These are phyloP conservation scores for Tamandua tetradactyla DNA, from an alignment of 2,797 vertebrate species.

Conservation along the genomic window DNA sequence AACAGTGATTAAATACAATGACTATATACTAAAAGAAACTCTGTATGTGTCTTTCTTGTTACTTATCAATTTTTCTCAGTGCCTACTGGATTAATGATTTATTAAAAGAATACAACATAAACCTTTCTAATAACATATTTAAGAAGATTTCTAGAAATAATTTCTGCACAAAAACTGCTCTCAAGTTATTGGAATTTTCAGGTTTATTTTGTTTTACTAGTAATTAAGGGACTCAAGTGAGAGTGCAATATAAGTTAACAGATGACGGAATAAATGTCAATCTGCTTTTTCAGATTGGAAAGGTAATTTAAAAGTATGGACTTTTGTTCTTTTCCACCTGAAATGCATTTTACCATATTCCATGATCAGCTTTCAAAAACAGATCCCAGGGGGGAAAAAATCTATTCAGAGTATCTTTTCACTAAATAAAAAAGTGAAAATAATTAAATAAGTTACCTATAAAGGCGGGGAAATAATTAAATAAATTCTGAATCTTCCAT, in stretches of 20 bases:
- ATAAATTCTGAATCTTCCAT: background rate
- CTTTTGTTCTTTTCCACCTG: background rate
- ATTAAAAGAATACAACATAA: constrained; percentile 13
- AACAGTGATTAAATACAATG: background rate
- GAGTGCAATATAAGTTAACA: constrained; percentile 7
- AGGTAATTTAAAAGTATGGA: background rate
- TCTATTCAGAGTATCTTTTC: background rate
- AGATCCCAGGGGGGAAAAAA: background rate
- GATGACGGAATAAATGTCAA: background rate
- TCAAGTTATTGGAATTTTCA: background rate
- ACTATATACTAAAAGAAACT: background rate
- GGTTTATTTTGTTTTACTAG: background rate
- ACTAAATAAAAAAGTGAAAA: background rate
- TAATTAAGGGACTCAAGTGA: background rate
- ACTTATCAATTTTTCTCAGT: background rate
- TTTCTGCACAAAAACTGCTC: background rate
- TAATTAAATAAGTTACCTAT: background rate
- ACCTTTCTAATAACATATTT: background rate
- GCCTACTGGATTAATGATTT: background rate
- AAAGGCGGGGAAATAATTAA: background rate
- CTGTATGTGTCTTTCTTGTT: background rate
- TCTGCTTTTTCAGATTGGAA: background rate
- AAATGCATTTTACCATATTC: background rate
- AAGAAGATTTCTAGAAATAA: background rate
- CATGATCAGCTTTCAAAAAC: background rate